Percentiles rank a stretch among this genome's conserved stretches.
Evolutionary conservation across 2,888 invertebrate species (phyloP).

Genomic region (Pogonocherus hispidulus): DNA sequence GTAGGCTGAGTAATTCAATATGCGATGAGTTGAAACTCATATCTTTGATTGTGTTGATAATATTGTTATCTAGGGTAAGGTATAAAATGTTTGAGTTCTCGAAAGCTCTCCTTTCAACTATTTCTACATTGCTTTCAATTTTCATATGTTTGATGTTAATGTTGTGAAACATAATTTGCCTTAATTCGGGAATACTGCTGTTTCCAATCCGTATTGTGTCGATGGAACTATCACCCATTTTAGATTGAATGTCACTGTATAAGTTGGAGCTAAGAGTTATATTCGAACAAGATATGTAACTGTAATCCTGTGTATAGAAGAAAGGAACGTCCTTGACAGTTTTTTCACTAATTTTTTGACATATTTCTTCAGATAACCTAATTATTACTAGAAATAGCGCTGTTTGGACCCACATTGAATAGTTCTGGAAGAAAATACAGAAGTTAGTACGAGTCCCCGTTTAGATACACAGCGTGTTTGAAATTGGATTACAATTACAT

Average conservation of each 20-base stretch:
- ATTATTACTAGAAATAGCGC: slow-evolving; percentile 7
- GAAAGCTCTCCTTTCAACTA: slow-evolving; percentile 35
- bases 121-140: slow-evolving; percentile 29
- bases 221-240: slow-evolving; percentile 15
- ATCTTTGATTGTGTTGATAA: slow-evolving; percentile 31
- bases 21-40: slow-evolving; percentile 36
- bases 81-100: slow-evolving; percentile 32
- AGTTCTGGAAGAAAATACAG: not conserved
- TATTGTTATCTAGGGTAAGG: slow-evolving; percentile 32
- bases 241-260: slow-evolving; percentile 18
- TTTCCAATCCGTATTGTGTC: slow-evolving; percentile 23
- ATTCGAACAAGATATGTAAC: slow-evolving; percentile 34
- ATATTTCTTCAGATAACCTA: slow-evolving; percentile 18
- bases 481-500: not conserved
- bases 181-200: slow-evolving; percentile 38
- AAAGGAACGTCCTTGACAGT: no score
- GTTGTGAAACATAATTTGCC: slow-evolving; percentile 25
- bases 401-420: slow-evolving; percentile 2
- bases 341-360: slow-evolving; percentile 33
- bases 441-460: no score
- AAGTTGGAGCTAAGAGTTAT: slow-evolving; percentile 28
- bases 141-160: slow-evolving; percentile 33
- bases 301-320: slow-evolving; percentile 29
- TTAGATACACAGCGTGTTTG: no score
- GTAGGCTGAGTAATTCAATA: slow-evolving; percentile 29